phyloP scores from a whole-genome alignment of 2,797 vertebrate genomes.

The Scomberomorus guttatus region DNA sequence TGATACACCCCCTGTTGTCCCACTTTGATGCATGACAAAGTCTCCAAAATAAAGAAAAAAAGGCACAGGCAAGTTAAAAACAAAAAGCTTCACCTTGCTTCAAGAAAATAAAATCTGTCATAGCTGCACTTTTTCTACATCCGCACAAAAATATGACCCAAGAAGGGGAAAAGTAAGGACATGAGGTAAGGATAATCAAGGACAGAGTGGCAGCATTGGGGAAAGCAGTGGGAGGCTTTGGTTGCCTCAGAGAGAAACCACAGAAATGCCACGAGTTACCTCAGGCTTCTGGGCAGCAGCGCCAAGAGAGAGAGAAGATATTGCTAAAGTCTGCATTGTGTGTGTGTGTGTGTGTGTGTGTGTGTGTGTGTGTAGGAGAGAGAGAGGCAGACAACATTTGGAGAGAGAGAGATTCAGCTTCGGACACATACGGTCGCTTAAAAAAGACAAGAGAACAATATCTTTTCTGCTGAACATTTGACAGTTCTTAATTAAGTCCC shows the following conservation, averaged over 20 bases:
- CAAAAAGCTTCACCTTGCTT: not conserved
- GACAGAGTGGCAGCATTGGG: constrained; percentile 54
- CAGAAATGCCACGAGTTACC: constrained; percentile 74
- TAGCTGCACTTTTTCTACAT: not conserved
- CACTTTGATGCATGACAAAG: not conserved
- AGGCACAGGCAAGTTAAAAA: not conserved
- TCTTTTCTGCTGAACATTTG: constrained; percentile 24
- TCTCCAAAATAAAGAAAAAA: constrained; percentile 12
- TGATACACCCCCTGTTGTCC: not conserved
- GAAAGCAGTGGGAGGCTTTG: constrained; percentile 53
- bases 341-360: not conserved
- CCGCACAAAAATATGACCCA: constrained; percentile 23
- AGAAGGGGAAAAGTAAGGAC: constrained; percentile 41
- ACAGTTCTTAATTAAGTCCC: constrained; percentile 37
- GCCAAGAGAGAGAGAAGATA: constrained; percentile 2
- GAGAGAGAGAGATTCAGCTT: not conserved
- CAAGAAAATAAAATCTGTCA: not conserved
- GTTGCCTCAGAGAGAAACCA: constrained; percentile 59
- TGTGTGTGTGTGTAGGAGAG: not conserved
- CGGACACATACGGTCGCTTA: constrained; percentile 13
- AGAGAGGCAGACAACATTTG: constrained; percentile 20
- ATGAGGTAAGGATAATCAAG: constrained; percentile 53
- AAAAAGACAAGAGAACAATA: constrained; percentile 4
- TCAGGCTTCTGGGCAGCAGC: constrained; percentile 46
- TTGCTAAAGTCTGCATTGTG: not conserved